phyloP scores from a whole-genome alignment of 1,140 invertebrate species.

The Solen grandis region DNA sequence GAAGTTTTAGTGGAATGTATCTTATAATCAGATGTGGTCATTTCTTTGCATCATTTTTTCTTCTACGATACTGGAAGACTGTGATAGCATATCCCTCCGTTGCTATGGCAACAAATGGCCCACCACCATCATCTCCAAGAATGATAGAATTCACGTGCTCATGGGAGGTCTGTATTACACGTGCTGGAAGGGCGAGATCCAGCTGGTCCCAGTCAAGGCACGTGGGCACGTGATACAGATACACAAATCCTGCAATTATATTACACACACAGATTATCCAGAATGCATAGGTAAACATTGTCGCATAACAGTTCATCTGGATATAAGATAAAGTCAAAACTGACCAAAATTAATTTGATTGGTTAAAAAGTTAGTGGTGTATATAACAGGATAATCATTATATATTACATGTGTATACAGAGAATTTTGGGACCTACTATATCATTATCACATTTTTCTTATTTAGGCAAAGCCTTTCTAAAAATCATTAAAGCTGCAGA shows the following conservation, averaged over 20 bases:
- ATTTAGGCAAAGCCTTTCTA: too few relatives aligned
- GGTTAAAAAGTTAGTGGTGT: too few relatives aligned
- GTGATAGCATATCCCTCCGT: slow-evolving; percentile 15
- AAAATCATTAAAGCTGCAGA: too few relatives aligned
- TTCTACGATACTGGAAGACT: slow-evolving; percentile 22
- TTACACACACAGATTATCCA: background rate
- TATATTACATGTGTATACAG: too few relatives aligned
- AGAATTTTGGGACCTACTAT: too few relatives aligned
- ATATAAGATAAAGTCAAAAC: too few relatives aligned
- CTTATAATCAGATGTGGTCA: background rate
- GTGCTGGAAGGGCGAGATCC: slow-evolving; percentile 1
- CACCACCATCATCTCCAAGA: slow-evolving; percentile 27
- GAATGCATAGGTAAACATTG: too few relatives aligned
- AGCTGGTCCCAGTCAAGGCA: slow-evolving; percentile 17
- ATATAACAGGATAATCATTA: background rate
- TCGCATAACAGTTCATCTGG: too few relatives aligned
- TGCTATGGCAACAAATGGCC: slow-evolving; percentile 47
- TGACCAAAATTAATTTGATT: too few relatives aligned
- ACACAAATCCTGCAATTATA: slow-evolving; percentile 20
- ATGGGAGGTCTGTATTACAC: slow-evolving; percentile 8
- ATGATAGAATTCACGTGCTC: slow-evolving; percentile 27
- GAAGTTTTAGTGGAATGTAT: background rate
- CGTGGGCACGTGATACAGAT: slow-evolving; percentile 3
- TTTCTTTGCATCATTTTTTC: background rate
- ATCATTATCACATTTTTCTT: too few relatives aligned